A percentile compares a stretch with the other conserved stretches of the same genome.
Evolutionary conservation across 1,140 invertebrate genomes (phyloP).

Genomic region (Lineus longissimus): DNA sequence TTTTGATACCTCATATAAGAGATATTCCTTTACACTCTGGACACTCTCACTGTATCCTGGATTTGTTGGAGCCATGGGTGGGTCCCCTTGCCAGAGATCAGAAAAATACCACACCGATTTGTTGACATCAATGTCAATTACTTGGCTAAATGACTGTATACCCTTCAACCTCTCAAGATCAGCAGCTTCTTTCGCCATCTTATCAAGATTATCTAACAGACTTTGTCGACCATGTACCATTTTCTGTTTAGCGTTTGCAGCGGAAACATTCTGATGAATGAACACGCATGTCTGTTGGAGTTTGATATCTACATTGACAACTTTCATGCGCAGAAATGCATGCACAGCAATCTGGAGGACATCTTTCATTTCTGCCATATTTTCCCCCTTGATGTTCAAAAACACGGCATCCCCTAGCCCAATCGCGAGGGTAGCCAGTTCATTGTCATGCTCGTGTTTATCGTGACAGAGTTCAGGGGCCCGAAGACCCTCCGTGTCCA

Average conservation of each 20-base stretch:
- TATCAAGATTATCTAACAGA: neutral
- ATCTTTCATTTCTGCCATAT: slow-evolving; percentile 10
- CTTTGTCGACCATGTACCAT: neutral
- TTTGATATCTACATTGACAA: neutral
- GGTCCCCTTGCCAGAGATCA: neutral
- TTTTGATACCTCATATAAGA: no score
- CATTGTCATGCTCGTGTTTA: slow-evolving; percentile 4
- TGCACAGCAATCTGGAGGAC: slow-evolving; percentile 11
- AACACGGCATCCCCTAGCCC: slow-evolving; percentile 1
- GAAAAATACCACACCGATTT: neutral
- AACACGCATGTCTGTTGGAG: neutral
- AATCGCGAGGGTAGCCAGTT: slow-evolving; percentile 10
- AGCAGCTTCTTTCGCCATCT: neutral
- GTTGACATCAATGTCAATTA: neutral
- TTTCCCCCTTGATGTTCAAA: slow-evolving; percentile 9
- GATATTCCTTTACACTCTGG: neutral
- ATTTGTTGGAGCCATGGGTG: neutral
- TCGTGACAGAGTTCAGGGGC: neutral
- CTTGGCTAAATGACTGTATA: neutral
- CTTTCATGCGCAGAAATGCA: neutral
- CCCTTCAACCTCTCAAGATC: neutral
- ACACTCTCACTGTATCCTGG: neutral
- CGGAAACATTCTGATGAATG: slow-evolving; percentile 8
- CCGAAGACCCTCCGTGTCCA: slow-evolving; percentile 12
- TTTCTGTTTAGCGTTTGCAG: neutral